Evolutionary conservation across 2,888 invertebrate species (phyloP).

Genomic region (Temnothorax ravouxi): DNA sequence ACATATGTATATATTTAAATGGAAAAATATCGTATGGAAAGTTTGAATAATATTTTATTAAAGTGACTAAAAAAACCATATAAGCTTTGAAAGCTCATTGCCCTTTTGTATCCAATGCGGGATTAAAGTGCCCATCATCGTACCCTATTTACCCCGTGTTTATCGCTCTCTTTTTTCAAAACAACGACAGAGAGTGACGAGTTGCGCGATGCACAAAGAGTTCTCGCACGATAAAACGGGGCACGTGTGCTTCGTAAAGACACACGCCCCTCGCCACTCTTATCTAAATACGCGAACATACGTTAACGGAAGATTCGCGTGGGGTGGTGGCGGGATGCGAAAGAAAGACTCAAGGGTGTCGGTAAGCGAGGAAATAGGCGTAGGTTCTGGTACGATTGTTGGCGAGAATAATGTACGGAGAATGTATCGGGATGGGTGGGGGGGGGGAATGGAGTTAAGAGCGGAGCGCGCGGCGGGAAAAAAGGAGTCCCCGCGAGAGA

Average conservation of each 20-base stretch:
- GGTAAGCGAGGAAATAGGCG: slow-evolving; percentile 45
- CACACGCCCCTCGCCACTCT: slow-evolving; percentile 34
- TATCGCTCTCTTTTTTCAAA: slow-evolving; percentile 45
- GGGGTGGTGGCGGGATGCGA: slow-evolving; percentile 41
- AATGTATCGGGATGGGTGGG: slow-evolving; percentile 15
- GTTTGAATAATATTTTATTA: neutral
- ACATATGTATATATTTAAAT: neutral
- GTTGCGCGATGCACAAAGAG: slow-evolving; percentile 35
- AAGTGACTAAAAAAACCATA: slow-evolving; percentile 11
- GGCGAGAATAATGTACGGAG: slow-evolving; percentile 51
- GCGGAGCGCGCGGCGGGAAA: slow-evolving; percentile 43
- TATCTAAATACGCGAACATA: slow-evolving; percentile 54
- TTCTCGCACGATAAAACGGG: slow-evolving; percentile 34
- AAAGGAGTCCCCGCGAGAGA: slow-evolving; percentile 58
- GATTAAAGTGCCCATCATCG: slow-evolving; percentile 33
- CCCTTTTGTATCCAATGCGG: slow-evolving; percentile 13
- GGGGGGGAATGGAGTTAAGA: slow-evolving; percentile 27
- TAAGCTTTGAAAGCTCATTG: slow-evolving; percentile 9
- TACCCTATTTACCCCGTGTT: slow-evolving; percentile 34
- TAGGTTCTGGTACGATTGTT: slow-evolving; percentile 66
- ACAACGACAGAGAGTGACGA: slow-evolving; percentile 39
- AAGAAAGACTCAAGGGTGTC: slow-evolving; percentile 53
- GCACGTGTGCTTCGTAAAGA: slow-evolving; percentile 37
- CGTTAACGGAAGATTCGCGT: slow-evolving; percentile 55
- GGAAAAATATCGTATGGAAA: neutral